Evolutionary conservation across 2,113 vertebrate species (phyloP), one percentile per base, ranked within the genome.

Genomic region (Caretta caretta): DNA sequence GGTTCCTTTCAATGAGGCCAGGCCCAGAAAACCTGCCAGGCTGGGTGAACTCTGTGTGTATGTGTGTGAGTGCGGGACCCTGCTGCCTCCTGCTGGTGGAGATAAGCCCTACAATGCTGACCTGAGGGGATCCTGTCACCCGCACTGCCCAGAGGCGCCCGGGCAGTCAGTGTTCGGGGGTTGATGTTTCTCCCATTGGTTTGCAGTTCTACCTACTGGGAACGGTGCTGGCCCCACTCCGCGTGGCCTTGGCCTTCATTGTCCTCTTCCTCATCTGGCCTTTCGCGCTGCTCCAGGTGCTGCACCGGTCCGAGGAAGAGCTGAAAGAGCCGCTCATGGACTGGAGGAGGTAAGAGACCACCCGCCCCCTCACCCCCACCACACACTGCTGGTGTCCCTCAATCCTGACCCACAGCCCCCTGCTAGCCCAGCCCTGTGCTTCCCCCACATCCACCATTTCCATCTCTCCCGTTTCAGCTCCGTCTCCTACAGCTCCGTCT

Each of bases 231-330:
- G 98, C 98, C 93, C 99, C 99, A 2, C 22, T 99, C 5, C 98
- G 99, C 8, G 16, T 99, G 65, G 53, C 93, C 2, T 81, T 99
- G 85, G 94, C 98, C 14, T 93, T 93, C 35, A 48, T 99, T 4
- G 96, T 96, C 96, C 99, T 99, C 91, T 98, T 99, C 89, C 86
- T 99, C 95, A 97, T 98, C 87, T 99, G 99, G 99, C 99, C 98
- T 9, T 54, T 99, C 1, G 98, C 99, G 22, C 98, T 98, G 79
- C 97, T 99, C 2, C 98, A 98, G 56, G 83, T 99, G 25, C 98
- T 97, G 10, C 99, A 99, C 48, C 97, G 99, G 50, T 98, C 98
- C 0, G 86, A 96, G 57, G 98, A 99, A 88, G 98, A 98, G 13
- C 96, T 98, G 42, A 95, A 96, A 9, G 97, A 97, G 14, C 99